A percentile compares a stretch with the other conserved stretches of the same genome.
Evolutionary conservation across 1,140 invertebrate genomes (phyloP).

Genomic region (Drosophila rhopaloa): DNA sequence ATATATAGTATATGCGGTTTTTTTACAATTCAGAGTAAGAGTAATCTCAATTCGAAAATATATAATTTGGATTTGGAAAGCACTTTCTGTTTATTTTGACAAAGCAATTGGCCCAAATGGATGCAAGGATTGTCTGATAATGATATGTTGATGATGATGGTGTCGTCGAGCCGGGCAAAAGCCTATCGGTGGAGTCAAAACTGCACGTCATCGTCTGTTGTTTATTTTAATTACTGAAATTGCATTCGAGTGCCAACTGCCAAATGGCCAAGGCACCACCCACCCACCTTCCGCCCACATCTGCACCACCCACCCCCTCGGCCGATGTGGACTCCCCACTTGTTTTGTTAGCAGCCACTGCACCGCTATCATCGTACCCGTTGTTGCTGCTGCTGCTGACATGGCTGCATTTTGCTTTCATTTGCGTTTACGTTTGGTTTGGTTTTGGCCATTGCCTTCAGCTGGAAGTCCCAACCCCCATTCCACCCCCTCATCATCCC

Average conservation of each 20-base stretch:
- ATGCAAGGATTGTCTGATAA: conserved; percentile 58
- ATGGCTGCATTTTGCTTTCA: conserved; percentile 75
- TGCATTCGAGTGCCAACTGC: conserved; percentile 83
- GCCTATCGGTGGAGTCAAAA: conserved; percentile 35
- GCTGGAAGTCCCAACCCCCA: conserved; percentile 25
- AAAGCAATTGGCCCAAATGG: conserved; percentile 58
- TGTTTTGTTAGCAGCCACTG: conserved; percentile 72
- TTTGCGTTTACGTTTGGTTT: conserved; percentile 76
- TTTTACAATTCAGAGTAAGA: too few species aligned
- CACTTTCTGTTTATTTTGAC: conserved; percentile 64
- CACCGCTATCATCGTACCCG: conserved; percentile 62
- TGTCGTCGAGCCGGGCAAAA: conserved; percentile 46
- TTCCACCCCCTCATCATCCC: conserved; percentile 4
- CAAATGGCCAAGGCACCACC: conserved; percentile 48
- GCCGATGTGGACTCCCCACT: conserved; percentile 18
- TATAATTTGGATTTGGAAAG: not conserved
- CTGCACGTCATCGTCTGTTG: conserved; percentile 53
- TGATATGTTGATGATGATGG: conserved; percentile 73
- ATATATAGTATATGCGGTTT: too few species aligned
- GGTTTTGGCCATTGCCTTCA: conserved; percentile 68
- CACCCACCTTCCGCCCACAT: conserved; percentile 5
- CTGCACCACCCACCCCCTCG: not conserved
- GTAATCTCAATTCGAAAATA: conserved; percentile 2
- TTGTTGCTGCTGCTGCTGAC: conserved; percentile 56
- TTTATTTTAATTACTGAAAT: conserved; percentile 84